These are phyloP conservation scores for Mayetiola destructor DNA, from an alignment of 2,888 invertebrate genomes.

Conservation along the genomic window DNA sequence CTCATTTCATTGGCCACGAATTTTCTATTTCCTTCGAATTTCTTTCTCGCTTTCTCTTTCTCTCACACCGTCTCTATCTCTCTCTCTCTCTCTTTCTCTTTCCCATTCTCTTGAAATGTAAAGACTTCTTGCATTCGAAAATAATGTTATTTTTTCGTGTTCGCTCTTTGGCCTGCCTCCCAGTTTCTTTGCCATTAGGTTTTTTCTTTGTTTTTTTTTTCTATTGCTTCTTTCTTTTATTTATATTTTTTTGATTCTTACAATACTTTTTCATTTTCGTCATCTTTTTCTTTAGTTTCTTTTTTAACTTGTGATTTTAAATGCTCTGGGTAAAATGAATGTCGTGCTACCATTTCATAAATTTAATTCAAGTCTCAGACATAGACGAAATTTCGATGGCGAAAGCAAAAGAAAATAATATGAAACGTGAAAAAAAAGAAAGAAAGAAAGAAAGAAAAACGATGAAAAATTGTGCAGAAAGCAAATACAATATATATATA, in stretches of 20 bases:
- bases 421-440: too few species aligned
- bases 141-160: too few species aligned
- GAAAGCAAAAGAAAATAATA: background rate
- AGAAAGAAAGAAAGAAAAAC: background rate
- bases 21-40: background rate
- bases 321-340: background rate
- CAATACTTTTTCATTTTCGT: too few species aligned
- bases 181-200: background rate
- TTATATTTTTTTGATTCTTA: too few species aligned
- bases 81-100: too few species aligned
- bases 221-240: background rate
- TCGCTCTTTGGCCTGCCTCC: too few species aligned
- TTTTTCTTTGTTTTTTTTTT: background rate
- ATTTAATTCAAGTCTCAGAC: slow-evolving; percentile 1
- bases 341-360: slow-evolving; percentile 10
- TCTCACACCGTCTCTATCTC: background rate
- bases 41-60: background rate
- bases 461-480: too few species aligned
- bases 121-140: too few species aligned
- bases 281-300: background rate
- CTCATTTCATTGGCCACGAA: too few species aligned
- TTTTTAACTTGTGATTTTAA: background rate
- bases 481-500: too few species aligned
- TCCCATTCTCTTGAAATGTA: too few species aligned
- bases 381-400: background rate